Percentiles rank a stretch among this genome's conserved stretches.
Evolutionary conservation across 2,113 vertebrate genomes (phyloP).

Genomic region (Spheniscus mendiculus): DNA sequence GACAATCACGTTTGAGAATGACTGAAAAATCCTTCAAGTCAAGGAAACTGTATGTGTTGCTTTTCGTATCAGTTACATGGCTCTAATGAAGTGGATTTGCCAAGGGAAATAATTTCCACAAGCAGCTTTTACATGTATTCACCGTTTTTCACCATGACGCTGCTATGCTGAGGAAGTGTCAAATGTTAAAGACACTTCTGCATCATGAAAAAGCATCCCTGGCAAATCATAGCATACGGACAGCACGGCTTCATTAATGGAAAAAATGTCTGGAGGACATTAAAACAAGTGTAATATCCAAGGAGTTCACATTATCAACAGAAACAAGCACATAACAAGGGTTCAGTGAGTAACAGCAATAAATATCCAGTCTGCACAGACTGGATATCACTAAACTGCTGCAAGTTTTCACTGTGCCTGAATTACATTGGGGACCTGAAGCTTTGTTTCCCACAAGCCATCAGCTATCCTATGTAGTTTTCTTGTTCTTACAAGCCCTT

Average conservation of each 20-base stretch:
- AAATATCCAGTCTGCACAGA: background rate
- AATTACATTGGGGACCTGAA: background rate
- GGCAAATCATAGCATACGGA: background rate
- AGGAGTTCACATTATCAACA: background rate
- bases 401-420: background rate
- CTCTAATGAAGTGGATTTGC: background rate
- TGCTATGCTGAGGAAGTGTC: background rate
- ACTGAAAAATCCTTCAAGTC: background rate
- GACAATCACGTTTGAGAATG: background rate
- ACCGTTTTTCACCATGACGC: accelerated
- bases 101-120: background rate
- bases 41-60: background rate
- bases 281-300: background rate
- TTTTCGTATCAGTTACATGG: background rate
- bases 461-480: background rate
- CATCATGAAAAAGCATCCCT: background rate
- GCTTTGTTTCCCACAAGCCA: background rate
- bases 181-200: background rate
- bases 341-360: background rate
- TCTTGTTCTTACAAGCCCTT: background rate
- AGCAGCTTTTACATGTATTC: background rate
- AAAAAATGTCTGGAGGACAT: background rate
- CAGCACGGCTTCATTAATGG: background rate
- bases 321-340: background rate
- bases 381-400: background rate